Percentiles rank a stretch among this genome's conserved stretches.
Conservation (phyloP, 2,888 invertebrate species). For the Galeopsomyia nigrocyanea region DNA sequence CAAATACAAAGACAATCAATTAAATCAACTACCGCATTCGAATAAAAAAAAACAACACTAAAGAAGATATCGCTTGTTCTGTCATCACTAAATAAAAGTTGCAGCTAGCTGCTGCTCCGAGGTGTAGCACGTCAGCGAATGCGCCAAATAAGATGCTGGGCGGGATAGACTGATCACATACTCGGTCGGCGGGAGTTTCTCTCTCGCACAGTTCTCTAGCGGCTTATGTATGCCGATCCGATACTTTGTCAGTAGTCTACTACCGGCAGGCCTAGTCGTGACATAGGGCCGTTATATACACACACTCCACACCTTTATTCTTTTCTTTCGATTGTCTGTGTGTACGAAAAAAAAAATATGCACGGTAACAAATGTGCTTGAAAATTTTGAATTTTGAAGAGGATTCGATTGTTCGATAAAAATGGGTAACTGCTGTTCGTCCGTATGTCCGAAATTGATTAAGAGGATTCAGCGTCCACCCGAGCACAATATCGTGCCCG, state of each 20-base stretch:
- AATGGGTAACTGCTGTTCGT: constrained; percentile 64
- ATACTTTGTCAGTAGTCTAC: constrained; percentile 56
- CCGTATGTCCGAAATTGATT: constrained; percentile 53
- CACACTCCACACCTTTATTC: too few species aligned
- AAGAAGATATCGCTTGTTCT: too few species aligned
- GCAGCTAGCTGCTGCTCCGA: background rate
- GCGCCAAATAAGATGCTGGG: constrained; percentile 46
- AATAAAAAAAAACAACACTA: too few species aligned
- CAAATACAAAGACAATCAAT: too few species aligned
- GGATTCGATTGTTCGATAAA: background rate
- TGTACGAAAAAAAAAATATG: too few species aligned
- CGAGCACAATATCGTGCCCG: constrained; percentile 54
- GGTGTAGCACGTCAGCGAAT: constrained; percentile 10
- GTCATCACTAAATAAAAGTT: too few species aligned
- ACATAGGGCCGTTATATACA: background rate
- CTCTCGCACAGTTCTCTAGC: constrained; percentile 34
- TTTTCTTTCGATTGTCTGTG: too few species aligned
- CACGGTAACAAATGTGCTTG: too few species aligned
- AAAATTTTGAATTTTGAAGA: background rate
- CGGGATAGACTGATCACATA: constrained; percentile 2
- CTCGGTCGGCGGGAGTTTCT: constrained; percentile 46
- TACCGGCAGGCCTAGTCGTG: constrained; percentile 49
- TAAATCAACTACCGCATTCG: too few species aligned
- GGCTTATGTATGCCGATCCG: background rate
- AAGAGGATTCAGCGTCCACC: constrained; percentile 52